Evolutionary conservation across 2,797 vertebrate species (phyloP).

Genomic region (Labeo calbasu): DNA sequence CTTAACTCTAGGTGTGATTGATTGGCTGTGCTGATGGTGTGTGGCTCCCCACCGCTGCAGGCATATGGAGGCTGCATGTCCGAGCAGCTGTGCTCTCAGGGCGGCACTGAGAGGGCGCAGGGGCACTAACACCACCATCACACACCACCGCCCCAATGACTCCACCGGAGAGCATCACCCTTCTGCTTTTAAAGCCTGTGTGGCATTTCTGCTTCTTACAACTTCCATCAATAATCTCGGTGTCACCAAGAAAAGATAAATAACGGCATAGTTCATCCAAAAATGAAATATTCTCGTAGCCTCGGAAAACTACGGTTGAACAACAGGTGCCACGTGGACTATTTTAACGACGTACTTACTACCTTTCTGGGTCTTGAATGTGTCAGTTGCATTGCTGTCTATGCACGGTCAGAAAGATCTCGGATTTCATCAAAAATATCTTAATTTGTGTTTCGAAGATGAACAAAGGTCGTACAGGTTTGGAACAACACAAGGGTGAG

Average conservation of each 20-base stretch:
- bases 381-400: too few relatives aligned
- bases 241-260: neutral
- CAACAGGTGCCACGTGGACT: too few relatives aligned
- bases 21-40: constrained; percentile 74
- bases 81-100: constrained; percentile 67
- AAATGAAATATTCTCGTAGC: neutral
- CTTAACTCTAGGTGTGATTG: constrained; percentile 75
- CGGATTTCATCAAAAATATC: too few relatives aligned
- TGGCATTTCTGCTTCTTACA: constrained; percentile 2
- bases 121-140: constrained; percentile 43
- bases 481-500: too few relatives aligned
- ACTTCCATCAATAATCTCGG: constrained; percentile 19
- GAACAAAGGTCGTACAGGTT: too few relatives aligned
- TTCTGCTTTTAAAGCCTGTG: neutral
- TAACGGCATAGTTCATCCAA: neutral
- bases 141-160: constrained; percentile 24
- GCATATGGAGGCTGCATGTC: constrained; percentile 76
- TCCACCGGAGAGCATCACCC: neutral
- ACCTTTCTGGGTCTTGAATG: too few relatives aligned
- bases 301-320: too few relatives aligned
- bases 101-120: constrained; percentile 49
- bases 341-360: too few relatives aligned
- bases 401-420: too few relatives aligned
- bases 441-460: too few relatives aligned
- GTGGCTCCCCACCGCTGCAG: constrained; percentile 71